Evolutionary conservation across 2,888 invertebrate genomes (phyloP), one percentile per base, ranked within the genome.

Genomic region (Athalia circularis): DNA sequence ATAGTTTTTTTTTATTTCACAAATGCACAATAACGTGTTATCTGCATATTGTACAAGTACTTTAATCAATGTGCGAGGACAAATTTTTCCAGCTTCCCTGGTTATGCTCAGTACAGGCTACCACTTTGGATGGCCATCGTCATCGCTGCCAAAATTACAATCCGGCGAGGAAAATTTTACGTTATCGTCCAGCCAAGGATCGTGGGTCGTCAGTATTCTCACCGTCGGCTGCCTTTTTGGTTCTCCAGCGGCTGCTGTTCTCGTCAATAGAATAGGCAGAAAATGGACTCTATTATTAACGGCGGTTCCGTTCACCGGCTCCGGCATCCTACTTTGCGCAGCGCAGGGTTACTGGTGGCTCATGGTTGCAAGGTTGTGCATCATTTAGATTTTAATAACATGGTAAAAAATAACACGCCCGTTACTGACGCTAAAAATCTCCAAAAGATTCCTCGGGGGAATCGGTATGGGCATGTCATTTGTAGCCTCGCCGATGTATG

Each of bases 211-310:
- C 7, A 68, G 61, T 45, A 80, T 74, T 0, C 0, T 76, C 8
- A n/a, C 48, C 6, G n/a, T 83, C 3, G 85, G 84, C 7, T 78
- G 79, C 0, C 74, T 77, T 29, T 9, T 83, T 6, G 85, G 85
- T 29, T 80, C 84, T n/a, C 11, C 81, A 15, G 0, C 77, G 6
- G 61, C 78, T 4, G 81, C 76, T 4, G 13, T 81, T 0, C 47
- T 84, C 9, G 64, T 81, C 13, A 77, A 85, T 45, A 70, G 13
- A 0, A 80, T 82, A 11, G 85, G 85, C 13, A 80, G 84, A 59
- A 85, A 85, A 79, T 79, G 77, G 80, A 79, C 79, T 8, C 78
- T 85, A n/a, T 80, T 77, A 29, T 4, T 15, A 3, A 59, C 68
- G 0, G 77, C 70, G 3, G 0, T 80, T 3, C 82, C 82, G 2